Evolutionary conservation across 1,140 invertebrate species (phyloP).

Genomic region (Lasioglossum baleicum): DNA sequence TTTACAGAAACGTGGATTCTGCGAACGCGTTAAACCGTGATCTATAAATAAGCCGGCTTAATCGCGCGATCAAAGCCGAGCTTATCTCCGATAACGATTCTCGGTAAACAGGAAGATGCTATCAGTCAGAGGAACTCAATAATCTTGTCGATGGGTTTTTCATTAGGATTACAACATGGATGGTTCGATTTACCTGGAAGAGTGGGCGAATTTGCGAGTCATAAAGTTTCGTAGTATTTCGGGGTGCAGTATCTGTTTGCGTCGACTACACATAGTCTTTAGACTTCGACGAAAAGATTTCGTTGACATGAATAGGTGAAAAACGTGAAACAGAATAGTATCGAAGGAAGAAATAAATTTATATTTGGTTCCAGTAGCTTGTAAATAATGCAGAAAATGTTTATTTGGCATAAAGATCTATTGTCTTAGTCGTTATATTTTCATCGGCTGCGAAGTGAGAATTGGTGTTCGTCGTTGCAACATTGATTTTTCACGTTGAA

Average conservation of each 20-base stretch:
- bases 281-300: too few relatives aligned
- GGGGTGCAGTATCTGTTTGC: neutral
- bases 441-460: neutral
- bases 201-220: neutral
- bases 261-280: neutral
- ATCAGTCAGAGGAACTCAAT: neutral
- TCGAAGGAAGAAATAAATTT: too few relatives aligned
- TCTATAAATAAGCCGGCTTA: neutral
- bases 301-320: too few relatives aligned
- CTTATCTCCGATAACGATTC: neutral
- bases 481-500: slow-evolving; percentile 29
- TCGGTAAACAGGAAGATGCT: neutral
- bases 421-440: neutral
- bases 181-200: neutral
- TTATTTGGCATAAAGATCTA: too few relatives aligned
- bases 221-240: neutral
- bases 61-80: neutral
- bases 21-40: too few relatives aligned
- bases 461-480: slow-evolving; percentile 12
- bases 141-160: neutral
- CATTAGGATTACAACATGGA: neutral
- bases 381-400: too few relatives aligned
- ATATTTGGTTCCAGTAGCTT: too few relatives aligned
- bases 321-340: too few relatives aligned
- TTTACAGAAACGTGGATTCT: too few relatives aligned